A percentile compares a stretch with the other conserved stretches of the same genome.
Conservation (phyloP, 2,888 invertebrate genomes). For the Synanthedon formicaeformis region DNA sequence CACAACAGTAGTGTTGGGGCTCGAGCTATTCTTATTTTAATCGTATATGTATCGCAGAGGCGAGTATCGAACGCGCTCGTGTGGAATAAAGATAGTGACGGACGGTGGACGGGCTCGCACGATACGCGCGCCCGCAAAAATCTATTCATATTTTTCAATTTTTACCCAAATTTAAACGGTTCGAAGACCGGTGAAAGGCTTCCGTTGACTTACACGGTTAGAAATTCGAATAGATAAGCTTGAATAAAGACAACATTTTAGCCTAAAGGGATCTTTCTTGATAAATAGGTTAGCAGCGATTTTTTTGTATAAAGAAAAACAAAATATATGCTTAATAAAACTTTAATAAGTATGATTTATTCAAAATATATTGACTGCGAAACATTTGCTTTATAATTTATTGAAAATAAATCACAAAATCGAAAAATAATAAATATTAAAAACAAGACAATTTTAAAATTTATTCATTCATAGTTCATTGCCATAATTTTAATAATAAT, state of each 20-base stretch:
- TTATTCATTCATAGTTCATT: too few species aligned
- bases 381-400: too few species aligned
- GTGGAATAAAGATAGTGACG: slow-evolving; percentile 65
- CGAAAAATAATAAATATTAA: too few species aligned
- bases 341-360: too few species aligned
- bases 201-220: neutral
- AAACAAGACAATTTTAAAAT: too few species aligned
- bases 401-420: too few species aligned
- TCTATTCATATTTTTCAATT: slow-evolving; percentile 56
- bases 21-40: slow-evolving; percentile 62
- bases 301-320: too few species aligned
- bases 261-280: neutral
- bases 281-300: neutral
- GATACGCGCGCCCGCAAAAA: slow-evolving; percentile 34
- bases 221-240: neutral
- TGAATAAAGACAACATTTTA: neutral
- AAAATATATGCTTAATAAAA: too few species aligned
- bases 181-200: slow-evolving; percentile 2
- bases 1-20: slow-evolving; percentile 51
- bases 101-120: slow-evolving; percentile 44
- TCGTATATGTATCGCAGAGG: slow-evolving; percentile 53
- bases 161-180: slow-evolving; percentile 22
- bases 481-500: too few species aligned
- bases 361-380: too few species aligned
- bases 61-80: slow-evolving; percentile 50